These are phyloP conservation scores for Liopterus haemorrhoidalis DNA, from an alignment of 2,888 invertebrate genomes.

Conservation along the genomic window DNA sequence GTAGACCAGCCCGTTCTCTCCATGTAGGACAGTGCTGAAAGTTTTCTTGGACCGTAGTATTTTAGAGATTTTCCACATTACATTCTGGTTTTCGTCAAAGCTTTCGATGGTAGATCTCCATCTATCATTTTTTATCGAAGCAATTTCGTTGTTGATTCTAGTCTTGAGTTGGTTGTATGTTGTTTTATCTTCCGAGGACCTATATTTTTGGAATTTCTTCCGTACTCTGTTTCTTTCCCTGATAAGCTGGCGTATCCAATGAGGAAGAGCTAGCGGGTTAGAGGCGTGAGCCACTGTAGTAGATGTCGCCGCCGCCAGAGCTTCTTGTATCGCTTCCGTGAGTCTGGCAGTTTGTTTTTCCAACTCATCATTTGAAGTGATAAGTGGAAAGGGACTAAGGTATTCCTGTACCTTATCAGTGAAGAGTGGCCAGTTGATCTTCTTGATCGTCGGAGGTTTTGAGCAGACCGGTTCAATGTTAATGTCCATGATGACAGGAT, in stretches of 20 bases:
- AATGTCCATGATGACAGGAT: constrained; percentile 13
- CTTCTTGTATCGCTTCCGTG: not conserved
- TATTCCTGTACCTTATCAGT: not conserved
- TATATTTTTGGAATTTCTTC: no score
- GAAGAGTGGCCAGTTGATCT: no score
- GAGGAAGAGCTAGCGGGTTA: no score
- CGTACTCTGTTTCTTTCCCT: no score
- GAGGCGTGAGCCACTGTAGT: no score
- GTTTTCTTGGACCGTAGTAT: not conserved
- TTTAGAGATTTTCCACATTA: not conserved
- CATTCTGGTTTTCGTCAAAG: not conserved
- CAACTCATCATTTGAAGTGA: not conserved
- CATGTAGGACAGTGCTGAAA: not conserved
- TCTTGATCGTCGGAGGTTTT: no score
- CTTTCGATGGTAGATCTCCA: not conserved
- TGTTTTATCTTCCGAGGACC: no score
- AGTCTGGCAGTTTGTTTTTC: not conserved
- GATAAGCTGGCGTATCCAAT: no score
- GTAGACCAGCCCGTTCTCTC: not conserved
- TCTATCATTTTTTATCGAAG: not conserved
- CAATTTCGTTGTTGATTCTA: not conserved
- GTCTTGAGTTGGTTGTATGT: no score
- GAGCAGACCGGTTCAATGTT: no score
- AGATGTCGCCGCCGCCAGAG: not conserved
- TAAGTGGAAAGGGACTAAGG: not conserved